Conservation (phyloP, 1,140 invertebrate species). For the Ptiloglossa arizonensis region DNA sequence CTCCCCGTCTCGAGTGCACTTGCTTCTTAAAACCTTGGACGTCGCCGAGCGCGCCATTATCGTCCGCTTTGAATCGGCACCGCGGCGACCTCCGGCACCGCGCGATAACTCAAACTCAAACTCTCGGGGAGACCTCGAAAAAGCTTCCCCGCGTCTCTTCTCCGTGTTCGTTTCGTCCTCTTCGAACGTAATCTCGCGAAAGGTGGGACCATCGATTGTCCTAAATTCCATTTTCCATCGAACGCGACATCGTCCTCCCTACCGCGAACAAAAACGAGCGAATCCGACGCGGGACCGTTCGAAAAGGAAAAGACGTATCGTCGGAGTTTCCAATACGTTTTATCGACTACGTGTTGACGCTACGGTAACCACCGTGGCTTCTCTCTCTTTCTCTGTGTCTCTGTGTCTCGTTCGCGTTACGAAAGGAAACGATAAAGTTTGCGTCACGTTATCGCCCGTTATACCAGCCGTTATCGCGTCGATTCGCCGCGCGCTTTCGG, state of each 20-base stretch:
- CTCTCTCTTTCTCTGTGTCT: neutral
- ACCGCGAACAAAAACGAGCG: neutral
- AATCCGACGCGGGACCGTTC: neutral
- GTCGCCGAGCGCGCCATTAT: neutral
- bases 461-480: constrained; percentile 18
- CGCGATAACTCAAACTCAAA: neutral
- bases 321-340: constrained; percentile 3
- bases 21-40: neutral
- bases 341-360: constrained; percentile 5
- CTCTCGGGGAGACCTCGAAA: neutral
- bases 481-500: neutral
- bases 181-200: neutral
- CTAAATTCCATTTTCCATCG: constrained; percentile 24
- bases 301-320: neutral
- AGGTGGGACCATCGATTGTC: neutral
- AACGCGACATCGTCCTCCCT: neutral
- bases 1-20: neutral
- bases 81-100: neutral
- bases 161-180: too few species aligned
- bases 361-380: neutral
- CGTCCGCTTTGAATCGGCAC: neutral
- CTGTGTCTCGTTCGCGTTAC: neutral
- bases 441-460: constrained; percentile 23
- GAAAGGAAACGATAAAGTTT: constrained; percentile 23
- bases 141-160: neutral